These are phyloP conservation scores for Lepas anatifera DNA, from an alignment of 2,888 invertebrate species.

Conservation along the genomic window DNA sequence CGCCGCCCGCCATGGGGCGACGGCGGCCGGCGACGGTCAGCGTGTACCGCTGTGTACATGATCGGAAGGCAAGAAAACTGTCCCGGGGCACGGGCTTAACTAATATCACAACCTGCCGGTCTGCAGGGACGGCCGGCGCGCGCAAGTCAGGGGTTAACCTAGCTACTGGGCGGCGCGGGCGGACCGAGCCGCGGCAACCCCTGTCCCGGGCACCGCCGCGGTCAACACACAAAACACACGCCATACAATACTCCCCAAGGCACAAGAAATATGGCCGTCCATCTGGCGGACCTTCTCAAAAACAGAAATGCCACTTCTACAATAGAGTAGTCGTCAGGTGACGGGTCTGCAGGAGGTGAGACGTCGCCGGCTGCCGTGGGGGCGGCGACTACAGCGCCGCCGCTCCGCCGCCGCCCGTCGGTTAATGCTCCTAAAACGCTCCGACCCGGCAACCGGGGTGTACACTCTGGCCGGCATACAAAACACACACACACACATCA, in stretches of 20 bases:
- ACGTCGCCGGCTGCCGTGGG: neutral
- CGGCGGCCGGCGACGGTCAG: no score
- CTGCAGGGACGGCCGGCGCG: neutral
- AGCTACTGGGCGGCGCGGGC: neutral
- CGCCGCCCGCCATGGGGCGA: neutral
- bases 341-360: no score
- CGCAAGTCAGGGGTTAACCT: neutral
- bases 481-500: no score
- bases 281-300: no score
- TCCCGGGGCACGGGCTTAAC: neutral
- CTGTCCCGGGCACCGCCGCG: neutral
- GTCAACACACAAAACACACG: no score
- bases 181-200: neutral
- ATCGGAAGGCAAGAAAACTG: neutral
- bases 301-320: no score
- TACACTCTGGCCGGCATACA: neutral
- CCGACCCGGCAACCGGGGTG: neutral
- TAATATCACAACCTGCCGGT: slow-evolving; percentile 6
- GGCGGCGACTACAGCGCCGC: neutral
- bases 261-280: no score
- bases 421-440: slow-evolving; percentile 5
- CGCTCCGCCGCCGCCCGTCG: neutral
- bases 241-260: no score
- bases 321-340: no score
- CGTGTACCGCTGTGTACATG: no score